Evolutionary conservation across 2,113 vertebrate genomes (phyloP).

Genomic region (Anhinga anhinga): DNA sequence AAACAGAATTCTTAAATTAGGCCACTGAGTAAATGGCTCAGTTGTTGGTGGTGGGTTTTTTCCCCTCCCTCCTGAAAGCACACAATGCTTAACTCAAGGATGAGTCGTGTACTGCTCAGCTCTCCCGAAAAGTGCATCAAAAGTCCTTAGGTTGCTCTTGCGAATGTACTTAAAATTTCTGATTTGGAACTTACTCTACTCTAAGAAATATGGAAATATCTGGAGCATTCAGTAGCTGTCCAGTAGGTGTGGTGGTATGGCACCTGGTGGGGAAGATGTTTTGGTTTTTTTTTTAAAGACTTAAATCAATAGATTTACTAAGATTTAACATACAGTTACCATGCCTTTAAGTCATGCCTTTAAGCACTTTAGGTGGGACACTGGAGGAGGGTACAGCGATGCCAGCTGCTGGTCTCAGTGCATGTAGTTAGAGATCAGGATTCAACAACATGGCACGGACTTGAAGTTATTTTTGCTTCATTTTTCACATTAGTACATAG

Average conservation of each 20-base stretch:
- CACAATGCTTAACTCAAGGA: neutral
- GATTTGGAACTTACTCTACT: too few relatives aligned
- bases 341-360: neutral
- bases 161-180: too few relatives aligned
- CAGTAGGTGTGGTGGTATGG: neutral
- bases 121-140: neutral
- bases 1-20: neutral
- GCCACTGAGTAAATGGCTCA: neutral
- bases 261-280: neutral
- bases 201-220: too few relatives aligned
- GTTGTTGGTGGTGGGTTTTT: too few relatives aligned
- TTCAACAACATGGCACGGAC: neutral
- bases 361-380: neutral
- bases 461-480: neutral
- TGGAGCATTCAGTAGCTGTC: neutral
- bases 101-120: neutral
- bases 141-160: too few relatives aligned
- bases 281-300: neutral
- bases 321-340: too few relatives aligned
- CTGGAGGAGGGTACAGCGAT: neutral
- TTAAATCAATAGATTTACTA: neutral
- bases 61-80: neutral
- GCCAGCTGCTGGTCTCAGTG: neutral
- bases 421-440: neutral
- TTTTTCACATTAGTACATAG: neutral